Evolutionary conservation across 2,888 invertebrate genomes (phyloP).

Genomic region (Acrobasis consociella): DNA sequence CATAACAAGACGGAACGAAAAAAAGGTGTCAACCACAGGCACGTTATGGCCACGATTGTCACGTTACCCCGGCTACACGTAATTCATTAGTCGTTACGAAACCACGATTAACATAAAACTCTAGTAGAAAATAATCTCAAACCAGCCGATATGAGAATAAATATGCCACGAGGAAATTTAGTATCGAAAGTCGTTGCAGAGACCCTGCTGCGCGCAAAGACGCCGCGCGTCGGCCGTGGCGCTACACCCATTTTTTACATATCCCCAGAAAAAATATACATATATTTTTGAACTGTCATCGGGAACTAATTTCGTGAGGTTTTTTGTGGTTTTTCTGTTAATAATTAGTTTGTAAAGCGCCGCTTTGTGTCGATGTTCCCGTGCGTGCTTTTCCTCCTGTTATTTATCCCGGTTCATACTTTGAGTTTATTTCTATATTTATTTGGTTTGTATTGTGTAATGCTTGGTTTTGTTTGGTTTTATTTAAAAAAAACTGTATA

Average conservation of each 20-base stretch:
- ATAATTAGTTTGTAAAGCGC: conserved; percentile 71
- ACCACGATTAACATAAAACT: conserved; percentile 73
- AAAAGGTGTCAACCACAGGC: conserved; percentile 41
- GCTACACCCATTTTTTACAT: conserved; percentile 63
- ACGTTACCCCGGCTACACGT: conserved; percentile 54
- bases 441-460: conserved; percentile 11
- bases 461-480: neutral
- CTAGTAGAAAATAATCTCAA: conserved; percentile 77
- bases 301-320: conserved; percentile 79
- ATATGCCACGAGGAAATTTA: conserved; percentile 78
- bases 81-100: conserved; percentile 75
- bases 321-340: conserved; percentile 76
- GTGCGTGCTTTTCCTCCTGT: conserved; percentile 9
- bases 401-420: neutral
- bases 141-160: conserved; percentile 60
- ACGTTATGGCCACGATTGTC: conserved; percentile 46
- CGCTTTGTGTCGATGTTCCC: conserved; percentile 45
- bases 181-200: conserved; percentile 54
- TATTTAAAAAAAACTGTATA: neutral
- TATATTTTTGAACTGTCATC: conserved; percentile 82
- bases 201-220: conserved; percentile 69
- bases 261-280: conserved; percentile 64
- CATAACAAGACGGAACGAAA: conserved; percentile 30
- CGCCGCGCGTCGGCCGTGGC: conserved; percentile 70
- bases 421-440: conserved; percentile 4